Evolutionary conservation across 2,888 invertebrate genomes (phyloP), one percentile per base, ranked within the genome.

Genomic region (Hydraecia micacea): DNA sequence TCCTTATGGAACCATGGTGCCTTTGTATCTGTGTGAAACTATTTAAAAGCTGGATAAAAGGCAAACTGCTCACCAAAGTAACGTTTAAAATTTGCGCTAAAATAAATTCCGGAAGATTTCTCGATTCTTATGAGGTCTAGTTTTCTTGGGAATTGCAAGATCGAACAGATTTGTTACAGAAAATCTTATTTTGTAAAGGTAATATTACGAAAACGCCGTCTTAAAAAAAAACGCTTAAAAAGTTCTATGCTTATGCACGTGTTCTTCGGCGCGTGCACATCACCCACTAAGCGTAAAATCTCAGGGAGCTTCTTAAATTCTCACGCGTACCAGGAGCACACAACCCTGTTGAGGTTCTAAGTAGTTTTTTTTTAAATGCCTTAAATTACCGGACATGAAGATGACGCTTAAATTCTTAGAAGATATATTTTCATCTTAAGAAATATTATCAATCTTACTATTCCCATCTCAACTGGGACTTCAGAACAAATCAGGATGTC

Each of bases 1-100:
- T 62, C 55, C 85, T 71, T 67, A 67, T 11, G 3, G 2, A 36
- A 15, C 11, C 52, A 68, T 83, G 75, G 28, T 46, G 32, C 46
- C 72, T 60, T 83, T 39, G 81, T 83, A 69, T 7, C 52, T 62
- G 81, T 75, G 83, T 75, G 81, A 80, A 83, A 68, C 28, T 65
- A 66, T 75, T 70, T 21, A 11, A 75, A 71, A 52, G 3, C 9
- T 36, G 15, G n/a, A 36, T 69, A 36, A 60, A 82, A 18, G 1
- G 9, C 46, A 8, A 11, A 67, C 32, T 52, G n/a, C 62, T 36
- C n/a, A 67, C 25, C 62, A 28, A 46, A 39, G 11, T 13, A 8
- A 25, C 18, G 11, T n/a, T 60, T 52, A 42, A 25, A 58, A 25
- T 60, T 25, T 63, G 15, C 52, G 21, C 15, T 21, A 46, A 55